Conservation (phyloP, 1,140 invertebrate species). For the Bombus pascuorum region DNA sequence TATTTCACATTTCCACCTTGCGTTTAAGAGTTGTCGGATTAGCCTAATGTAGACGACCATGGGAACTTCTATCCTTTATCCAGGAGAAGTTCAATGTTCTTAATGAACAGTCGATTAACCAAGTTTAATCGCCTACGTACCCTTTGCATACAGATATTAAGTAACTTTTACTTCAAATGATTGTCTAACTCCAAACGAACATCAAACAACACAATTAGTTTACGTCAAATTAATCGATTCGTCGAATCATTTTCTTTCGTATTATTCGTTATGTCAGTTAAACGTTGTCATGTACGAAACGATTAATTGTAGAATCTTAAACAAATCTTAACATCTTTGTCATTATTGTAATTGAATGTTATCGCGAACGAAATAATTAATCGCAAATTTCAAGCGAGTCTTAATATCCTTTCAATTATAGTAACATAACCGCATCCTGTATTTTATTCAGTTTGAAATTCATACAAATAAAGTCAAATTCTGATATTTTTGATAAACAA, state of each 20-base stretch:
- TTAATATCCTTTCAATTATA: background rate
- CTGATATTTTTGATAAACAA: too few species aligned
- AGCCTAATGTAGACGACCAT: background rate
- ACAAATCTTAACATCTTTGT: too few species aligned
- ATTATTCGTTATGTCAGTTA: too few species aligned
- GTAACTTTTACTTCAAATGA: background rate
- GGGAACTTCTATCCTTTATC: background rate
- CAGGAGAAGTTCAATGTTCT: conserved; percentile 8
- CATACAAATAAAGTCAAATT: background rate
- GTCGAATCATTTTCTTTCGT: too few species aligned
- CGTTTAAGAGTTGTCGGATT: background rate
- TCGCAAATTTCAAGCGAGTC: too few species aligned
- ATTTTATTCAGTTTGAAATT: background rate
- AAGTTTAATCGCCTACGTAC: background rate
- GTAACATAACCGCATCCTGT: background rate
- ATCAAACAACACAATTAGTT: background rate
- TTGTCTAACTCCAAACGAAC: background rate
- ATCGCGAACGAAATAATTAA: too few species aligned
- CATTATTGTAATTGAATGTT: too few species aligned
- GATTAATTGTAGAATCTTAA: too few species aligned
- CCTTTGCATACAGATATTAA: background rate
- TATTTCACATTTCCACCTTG: background rate
- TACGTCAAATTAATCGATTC: background rate
- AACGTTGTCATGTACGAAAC: too few species aligned
- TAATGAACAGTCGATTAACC: background rate